Percentiles rank a stretch among this genome's conserved stretches.
phyloP scores from a whole-genome alignment of 2,113 vertebrate species.

The Heloderma charlesbogerti region DNA sequence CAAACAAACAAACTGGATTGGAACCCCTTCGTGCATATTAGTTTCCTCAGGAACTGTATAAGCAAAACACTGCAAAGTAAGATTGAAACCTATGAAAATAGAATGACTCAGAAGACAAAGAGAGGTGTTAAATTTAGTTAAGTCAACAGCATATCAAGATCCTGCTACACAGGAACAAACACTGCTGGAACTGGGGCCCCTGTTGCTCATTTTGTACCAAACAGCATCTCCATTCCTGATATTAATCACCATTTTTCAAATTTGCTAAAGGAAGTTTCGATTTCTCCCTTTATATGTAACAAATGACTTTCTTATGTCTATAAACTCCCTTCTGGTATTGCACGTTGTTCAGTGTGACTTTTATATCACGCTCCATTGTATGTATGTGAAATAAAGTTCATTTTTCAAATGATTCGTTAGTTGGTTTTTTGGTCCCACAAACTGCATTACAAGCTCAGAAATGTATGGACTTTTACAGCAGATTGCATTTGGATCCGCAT shows the following conservation, averaged over 20 bases:
- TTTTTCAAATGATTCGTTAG: too few relatives aligned
- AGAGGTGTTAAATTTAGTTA: neutral
- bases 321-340: too few relatives aligned
- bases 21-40: neutral
- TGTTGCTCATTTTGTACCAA: neutral
- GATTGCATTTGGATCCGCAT: too few relatives aligned
- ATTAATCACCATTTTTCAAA: too few relatives aligned
- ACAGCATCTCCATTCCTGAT: too few relatives aligned
- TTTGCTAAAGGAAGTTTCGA: neutral
- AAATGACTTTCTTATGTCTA: neutral
- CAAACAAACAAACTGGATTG: too few relatives aligned
- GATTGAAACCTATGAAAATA: neutral
- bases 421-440: too few relatives aligned
- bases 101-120: neutral
- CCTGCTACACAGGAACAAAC: neutral
- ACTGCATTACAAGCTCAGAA: too few relatives aligned
- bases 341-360: too few relatives aligned
- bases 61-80: neutral
- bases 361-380: too few relatives aligned
- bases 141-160: neutral
- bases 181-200: neutral
- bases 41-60: neutral
- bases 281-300: neutral
- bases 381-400: too few relatives aligned
- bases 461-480: too few relatives aligned